Conservation (phyloP, 1,140 invertebrate genomes). For the Rhagoletis zephyria region DNA sequence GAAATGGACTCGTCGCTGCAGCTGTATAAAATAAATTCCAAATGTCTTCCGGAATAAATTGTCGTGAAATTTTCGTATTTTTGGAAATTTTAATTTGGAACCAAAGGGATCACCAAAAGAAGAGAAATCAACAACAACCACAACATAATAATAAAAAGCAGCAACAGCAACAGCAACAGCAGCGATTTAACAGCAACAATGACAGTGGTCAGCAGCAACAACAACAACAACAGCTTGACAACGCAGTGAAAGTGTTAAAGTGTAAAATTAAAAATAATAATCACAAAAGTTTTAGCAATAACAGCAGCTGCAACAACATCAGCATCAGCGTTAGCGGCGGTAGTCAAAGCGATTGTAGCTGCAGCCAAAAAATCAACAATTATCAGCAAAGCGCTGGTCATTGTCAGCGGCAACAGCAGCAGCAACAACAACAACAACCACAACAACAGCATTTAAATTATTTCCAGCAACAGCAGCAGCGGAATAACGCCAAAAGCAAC, state of each 20-base stretch:
- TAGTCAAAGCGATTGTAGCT: conserved; percentile 53
- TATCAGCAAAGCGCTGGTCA: conserved; percentile 28
- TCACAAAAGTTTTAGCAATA: conserved; percentile 58
- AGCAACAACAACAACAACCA: conserved; percentile 15
- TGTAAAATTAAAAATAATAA: conserved; percentile 57
- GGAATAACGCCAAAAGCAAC: conserved; percentile 25
- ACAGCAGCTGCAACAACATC: conserved; percentile 55
- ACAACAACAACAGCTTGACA: conserved; percentile 57
- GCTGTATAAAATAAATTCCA: conserved; percentile 57
- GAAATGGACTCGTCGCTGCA: conserved; percentile 49
- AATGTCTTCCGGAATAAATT: conserved; percentile 73
- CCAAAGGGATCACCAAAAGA: conserved; percentile 68
- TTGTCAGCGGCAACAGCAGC: conserved; percentile 28
- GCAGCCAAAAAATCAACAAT: conserved; percentile 47
- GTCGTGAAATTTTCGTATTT: conserved; percentile 74
- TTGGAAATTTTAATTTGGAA: conserved; percentile 74
- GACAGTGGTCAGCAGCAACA: conserved; percentile 57
- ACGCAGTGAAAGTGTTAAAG: conserved; percentile 58
- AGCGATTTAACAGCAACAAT: conserved; percentile 53
- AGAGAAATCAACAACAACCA: conserved; percentile 70
- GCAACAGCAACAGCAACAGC: conserved; percentile 59
- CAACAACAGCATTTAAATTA: conserved; percentile 30
- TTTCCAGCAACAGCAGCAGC: conserved; percentile 20
- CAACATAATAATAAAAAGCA: conserved; percentile 60
- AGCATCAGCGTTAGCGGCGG: conserved; percentile 55